Evolutionary conservation across 2,797 vertebrate species (phyloP).

Genomic region (Peromyscus melanophrys): DNA sequence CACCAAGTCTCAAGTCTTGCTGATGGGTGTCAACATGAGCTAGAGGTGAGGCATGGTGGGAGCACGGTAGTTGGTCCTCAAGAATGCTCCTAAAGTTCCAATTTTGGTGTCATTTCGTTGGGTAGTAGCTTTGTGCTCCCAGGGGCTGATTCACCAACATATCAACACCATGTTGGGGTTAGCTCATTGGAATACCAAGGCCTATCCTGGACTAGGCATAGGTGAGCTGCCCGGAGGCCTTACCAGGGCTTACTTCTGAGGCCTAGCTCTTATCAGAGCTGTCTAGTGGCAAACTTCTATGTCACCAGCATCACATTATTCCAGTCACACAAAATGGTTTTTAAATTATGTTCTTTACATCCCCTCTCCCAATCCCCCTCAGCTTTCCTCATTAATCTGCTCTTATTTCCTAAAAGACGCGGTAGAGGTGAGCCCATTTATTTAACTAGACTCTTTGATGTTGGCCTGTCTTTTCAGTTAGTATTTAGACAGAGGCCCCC

Average conservation of each 20-base stretch:
- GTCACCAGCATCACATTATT: background rate
- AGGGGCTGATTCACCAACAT: background rate
- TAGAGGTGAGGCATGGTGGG: background rate
- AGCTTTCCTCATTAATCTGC: constrained; percentile 32
- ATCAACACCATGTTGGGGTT: background rate
- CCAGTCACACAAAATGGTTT: background rate
- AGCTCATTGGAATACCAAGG: background rate
- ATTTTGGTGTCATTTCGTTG: background rate
- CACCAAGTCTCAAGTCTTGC: background rate
- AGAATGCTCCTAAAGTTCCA: background rate
- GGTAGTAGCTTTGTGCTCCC: background rate
- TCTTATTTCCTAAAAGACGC: constrained; percentile 45
- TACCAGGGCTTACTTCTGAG: background rate
- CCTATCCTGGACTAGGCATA: background rate
- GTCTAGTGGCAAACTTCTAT: background rate
- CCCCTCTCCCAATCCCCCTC: background rate
- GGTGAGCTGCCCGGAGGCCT: background rate
- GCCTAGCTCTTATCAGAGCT: background rate
- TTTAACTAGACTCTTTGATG: constrained; percentile 1
- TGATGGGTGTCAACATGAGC: background rate
- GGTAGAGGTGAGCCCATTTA: background rate
- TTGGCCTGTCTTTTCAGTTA: background rate
- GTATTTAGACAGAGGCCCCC: background rate
- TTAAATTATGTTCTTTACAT: background rate
- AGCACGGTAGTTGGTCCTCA: too few relatives aligned